Evolutionary conservation across 1,140 invertebrate genomes (phyloP).

Genomic region (Metopolophium dirhodum): DNA sequence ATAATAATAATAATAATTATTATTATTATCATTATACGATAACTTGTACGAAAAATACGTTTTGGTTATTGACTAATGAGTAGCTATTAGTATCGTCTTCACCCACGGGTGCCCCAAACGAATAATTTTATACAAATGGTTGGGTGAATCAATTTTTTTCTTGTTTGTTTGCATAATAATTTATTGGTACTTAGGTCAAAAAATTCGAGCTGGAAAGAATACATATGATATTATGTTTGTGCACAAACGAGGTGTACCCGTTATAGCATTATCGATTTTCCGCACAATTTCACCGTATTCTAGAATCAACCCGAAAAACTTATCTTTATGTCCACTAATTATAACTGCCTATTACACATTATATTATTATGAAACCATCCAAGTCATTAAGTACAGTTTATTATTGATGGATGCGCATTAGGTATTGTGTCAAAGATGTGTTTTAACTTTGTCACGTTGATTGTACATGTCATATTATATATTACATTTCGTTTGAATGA

Average conservation of each 20-base stretch:
- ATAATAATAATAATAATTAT: no score
- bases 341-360: no score
- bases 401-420: neutral
- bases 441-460: neutral
- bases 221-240: neutral
- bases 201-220: neutral
- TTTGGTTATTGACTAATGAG: no score
- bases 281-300: neutral
- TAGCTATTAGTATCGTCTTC: no score
- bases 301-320: neutral
- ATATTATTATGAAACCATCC: neutral
- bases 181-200: no score
- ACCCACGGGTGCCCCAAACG: no score
- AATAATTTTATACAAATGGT: no score
- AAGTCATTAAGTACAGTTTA: neutral
- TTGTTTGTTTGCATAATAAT: no score
- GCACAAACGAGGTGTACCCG: neutral
- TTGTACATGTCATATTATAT: neutral
- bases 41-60: no score
- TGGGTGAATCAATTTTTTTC: no score
- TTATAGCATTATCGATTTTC: neutral
- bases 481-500: neutral
- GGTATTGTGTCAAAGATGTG: neutral
- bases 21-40: no score
- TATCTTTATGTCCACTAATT: neutral